Evolutionary conservation across 2,113 vertebrate species (phyloP).

Genomic region (Rostratula benghalensis): DNA sequence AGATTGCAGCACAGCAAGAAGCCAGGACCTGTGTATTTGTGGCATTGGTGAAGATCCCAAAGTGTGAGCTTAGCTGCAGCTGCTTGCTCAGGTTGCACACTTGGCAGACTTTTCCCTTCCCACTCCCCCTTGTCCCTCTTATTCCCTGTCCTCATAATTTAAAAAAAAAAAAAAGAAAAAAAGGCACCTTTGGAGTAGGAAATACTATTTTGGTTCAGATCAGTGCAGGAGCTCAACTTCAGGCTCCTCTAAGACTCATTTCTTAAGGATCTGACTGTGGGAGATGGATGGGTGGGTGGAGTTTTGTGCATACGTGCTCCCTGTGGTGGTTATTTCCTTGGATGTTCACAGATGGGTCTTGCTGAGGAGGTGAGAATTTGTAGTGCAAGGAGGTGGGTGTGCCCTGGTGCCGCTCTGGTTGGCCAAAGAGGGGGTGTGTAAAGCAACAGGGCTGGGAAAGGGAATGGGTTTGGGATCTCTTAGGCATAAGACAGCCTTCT

Average conservation of each 20-base stretch:
- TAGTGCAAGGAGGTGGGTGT: accelerated
- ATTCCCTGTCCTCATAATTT: not conserved
- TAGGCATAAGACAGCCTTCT: not conserved
- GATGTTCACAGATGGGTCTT: not conserved
- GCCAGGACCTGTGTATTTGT: not conserved
- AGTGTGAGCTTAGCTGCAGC: not conserved
- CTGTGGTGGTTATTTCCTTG: not conserved
- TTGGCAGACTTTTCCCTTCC: not conserved
- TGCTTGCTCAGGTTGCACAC: not conserved
- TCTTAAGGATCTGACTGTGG: not conserved
- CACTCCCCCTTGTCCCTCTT: not conserved
- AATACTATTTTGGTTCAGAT: not conserved
- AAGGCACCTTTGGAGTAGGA: not conserved
- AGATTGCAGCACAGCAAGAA: not conserved
- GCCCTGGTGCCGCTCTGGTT: not conserved
- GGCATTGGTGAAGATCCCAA: not conserved
- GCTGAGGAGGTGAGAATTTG: not conserved
- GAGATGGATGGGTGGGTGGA: not conserved
- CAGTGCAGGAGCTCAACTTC: not conserved
- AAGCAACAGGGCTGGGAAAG: not conserved
- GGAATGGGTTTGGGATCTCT: not conserved
- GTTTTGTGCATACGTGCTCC: accelerated
- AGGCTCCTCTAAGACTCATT: not conserved
- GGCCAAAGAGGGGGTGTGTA: not conserved
- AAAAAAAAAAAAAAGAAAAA: not conserved